Evolutionary conservation across 2,888 invertebrate genomes (phyloP).

Genomic region (Nephrotoma guestfalica): DNA sequence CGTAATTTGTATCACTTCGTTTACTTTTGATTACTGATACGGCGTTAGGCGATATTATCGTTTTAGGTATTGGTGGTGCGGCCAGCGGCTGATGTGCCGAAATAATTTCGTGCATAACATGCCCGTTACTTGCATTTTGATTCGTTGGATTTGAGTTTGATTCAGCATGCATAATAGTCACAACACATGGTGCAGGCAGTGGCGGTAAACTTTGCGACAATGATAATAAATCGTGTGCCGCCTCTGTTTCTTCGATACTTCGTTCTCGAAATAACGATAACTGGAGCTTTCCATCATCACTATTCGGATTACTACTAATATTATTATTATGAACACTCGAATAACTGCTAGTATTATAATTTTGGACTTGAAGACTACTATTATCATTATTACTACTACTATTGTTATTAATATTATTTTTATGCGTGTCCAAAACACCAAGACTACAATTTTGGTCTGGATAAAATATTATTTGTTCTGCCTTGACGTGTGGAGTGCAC

Average conservation of each 20-base stretch:
- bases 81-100: constrained; percentile 6
- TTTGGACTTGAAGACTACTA: background rate
- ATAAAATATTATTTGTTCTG: constrained; percentile 29
- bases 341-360: background rate
- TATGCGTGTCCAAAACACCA: background rate
- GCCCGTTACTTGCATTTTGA: constrained; percentile 12
- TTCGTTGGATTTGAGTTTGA: constrained; percentile 23
- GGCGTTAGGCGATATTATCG: background rate
- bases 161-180: constrained; percentile 43
- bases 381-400: background rate
- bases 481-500: background rate
- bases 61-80: constrained; percentile 11
- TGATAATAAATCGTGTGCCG: constrained; percentile 68
- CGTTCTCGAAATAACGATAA: constrained; percentile 33
- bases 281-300: background rate
- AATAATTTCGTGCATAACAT: constrained; percentile 27
- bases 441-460: constrained; percentile 14
- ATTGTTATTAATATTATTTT: background rate
- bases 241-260: constrained; percentile 74
- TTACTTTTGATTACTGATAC: background rate
- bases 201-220: constrained; percentile 65
- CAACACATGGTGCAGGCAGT: constrained; percentile 52
- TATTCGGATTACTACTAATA: background rate
- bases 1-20: background rate
- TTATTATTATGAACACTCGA: background rate